Evolutionary conservation across 2,888 invertebrate genomes (phyloP).

Genomic region (Rhagium mordax): DNA sequence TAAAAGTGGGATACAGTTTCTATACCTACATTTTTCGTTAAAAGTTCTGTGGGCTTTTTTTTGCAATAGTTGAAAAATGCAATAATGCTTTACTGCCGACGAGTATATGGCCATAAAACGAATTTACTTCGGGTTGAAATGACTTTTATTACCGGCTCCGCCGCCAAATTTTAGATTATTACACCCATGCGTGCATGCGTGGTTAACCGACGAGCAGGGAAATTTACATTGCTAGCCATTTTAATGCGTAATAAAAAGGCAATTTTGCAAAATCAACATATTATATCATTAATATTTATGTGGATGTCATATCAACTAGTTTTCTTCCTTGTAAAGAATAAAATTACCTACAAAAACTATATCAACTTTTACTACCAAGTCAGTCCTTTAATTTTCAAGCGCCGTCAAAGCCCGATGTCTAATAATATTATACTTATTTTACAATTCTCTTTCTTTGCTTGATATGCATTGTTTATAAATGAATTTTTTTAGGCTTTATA

Average conservation of each 20-base stretch:
- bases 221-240: not conserved
- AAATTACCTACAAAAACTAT: no score
- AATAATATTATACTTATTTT: no score
- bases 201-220: not conserved
- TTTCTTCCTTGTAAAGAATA: no score
- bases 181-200: conserved; percentile 18
- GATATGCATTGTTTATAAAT: no score
- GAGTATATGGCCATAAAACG: conserved; percentile 20
- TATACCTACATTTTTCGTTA: not conserved
- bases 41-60: conserved; percentile 7
- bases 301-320: no score
- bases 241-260: not conserved
- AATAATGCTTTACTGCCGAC: conserved; percentile 31
- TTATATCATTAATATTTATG: not conserved
- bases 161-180: conserved; percentile 30
- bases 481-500: no score
- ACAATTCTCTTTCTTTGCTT: no score
- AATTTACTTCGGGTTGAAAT: conserved; percentile 24
- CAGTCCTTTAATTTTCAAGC: no score
- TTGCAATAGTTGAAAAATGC: conserved; percentile 27
- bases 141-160: conserved; percentile 32
- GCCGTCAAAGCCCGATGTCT: no score
- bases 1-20: conserved; percentile 12
- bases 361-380: no score
- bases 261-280: not conserved